phyloP scores from a whole-genome alignment of 2,888 invertebrate genomes.

The Hirudinaria manillensis region DNA sequence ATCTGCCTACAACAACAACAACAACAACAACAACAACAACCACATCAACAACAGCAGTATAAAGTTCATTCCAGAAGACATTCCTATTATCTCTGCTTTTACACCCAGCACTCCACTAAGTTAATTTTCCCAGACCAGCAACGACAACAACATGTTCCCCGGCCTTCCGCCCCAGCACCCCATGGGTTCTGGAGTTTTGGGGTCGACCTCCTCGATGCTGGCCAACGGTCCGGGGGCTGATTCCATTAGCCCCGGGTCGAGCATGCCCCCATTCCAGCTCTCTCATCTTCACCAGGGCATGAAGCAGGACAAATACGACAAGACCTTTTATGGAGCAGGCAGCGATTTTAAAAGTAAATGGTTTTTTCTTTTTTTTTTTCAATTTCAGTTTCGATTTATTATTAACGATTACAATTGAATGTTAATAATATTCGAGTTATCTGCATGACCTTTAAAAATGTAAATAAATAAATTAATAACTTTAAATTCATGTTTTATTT shows the following conservation, averaged over 20 bases:
- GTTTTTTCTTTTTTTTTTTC: not conserved
- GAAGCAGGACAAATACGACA: conserved; percentile 14
- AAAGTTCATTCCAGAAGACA: not conserved
- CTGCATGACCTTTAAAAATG: too few species aligned
- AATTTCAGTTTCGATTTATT: not conserved
- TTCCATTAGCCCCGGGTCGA: not conserved
- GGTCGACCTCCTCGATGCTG: not conserved
- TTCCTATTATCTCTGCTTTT: not conserved
- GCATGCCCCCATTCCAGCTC: conserved; percentile 16
- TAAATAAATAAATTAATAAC: too few species aligned
- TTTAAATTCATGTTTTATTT: too few species aligned
- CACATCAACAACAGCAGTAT: not conserved
- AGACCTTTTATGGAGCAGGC: not conserved
- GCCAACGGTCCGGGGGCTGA: not conserved
- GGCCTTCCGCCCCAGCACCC: not conserved
- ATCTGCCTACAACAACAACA: too few species aligned
- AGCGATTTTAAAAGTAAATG: not conserved
- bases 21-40: too few species aligned
- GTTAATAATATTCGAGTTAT: too few species aligned
- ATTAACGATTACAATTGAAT: too few species aligned
- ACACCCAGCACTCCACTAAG: not conserved
- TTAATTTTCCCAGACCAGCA: not conserved
- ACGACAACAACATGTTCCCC: not conserved
- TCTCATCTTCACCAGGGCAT: conserved; percentile 19
- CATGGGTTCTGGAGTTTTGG: not conserved